phyloP scores from a whole-genome alignment of 2,113 vertebrate genomes.

The Phalacrocorax brasilianus region DNA sequence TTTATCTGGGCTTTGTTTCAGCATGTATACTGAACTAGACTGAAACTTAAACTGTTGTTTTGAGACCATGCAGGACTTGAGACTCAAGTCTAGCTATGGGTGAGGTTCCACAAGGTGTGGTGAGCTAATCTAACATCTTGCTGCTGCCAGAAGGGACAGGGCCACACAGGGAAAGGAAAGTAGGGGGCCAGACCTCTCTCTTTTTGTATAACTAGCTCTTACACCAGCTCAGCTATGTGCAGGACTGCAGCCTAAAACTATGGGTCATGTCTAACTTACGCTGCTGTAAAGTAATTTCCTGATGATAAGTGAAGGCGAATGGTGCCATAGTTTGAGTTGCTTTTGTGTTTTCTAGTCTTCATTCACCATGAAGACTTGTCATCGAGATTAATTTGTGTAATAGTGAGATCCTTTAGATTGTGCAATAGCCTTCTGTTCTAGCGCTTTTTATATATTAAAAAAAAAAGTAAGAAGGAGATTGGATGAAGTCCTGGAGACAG shows the following conservation, averaged over 20 bases:
- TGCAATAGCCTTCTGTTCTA: not conserved
- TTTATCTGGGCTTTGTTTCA: conserved; percentile 26
- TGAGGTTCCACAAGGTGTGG: conserved; percentile 32
- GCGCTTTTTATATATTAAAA: not conserved
- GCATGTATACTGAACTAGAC: not conserved
- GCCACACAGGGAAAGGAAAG: not conserved
- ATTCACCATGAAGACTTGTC: not conserved
- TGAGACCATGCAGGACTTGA: not conserved
- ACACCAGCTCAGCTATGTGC: not conserved
- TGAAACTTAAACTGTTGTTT: not conserved
- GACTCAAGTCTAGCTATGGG: not conserved
- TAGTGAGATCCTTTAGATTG: not conserved
- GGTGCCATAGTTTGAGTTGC: not conserved
- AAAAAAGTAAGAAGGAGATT: not conserved
- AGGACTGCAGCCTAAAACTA: not conserved
- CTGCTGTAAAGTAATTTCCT: not conserved
- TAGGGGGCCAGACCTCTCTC: not conserved
- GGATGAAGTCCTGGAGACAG: not conserved
- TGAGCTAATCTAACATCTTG: not conserved
- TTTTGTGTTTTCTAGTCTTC: not conserved
- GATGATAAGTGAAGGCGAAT: not conserved
- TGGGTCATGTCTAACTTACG: not conserved
- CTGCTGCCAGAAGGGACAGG: not conserved
- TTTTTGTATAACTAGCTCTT: not conserved
- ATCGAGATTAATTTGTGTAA: not conserved